Percentiles rank a stretch among this genome's conserved stretches.
Evolutionary conservation across 2,797 vertebrate species (phyloP).

Genomic region (Hirundo rustica): DNA sequence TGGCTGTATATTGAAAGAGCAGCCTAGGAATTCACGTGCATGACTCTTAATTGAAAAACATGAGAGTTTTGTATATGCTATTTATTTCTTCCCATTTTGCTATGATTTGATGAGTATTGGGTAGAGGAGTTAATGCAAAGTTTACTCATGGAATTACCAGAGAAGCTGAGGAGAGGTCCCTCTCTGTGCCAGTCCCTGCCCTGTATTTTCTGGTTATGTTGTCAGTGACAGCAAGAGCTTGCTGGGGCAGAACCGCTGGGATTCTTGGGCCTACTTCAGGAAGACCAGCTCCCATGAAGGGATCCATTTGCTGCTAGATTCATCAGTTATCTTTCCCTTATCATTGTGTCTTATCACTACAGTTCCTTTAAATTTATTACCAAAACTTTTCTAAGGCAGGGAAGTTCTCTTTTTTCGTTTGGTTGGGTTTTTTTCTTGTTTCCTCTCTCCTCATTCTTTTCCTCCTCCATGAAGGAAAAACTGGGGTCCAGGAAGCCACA

Average conservation of each 20-base stretch:
- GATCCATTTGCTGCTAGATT: neutral
- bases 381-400: neutral
- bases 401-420: neutral
- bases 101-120: neutral
- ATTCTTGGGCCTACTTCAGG: neutral
- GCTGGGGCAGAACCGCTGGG: neutral
- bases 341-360: neutral
- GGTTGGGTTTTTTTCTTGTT: fast-evolving
- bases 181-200: neutral
- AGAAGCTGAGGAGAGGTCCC: neutral
- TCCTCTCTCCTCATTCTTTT: neutral
- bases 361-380: neutral
- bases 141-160: neutral
- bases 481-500: neutral
- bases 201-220: neutral
- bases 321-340: neutral
- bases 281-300: neutral
- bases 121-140: neutral
- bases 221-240: neutral
- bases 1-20: neutral
- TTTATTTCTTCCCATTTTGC: neutral
- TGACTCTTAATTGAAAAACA: neutral
- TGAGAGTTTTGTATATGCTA: neutral
- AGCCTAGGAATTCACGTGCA: neutral
- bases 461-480: neutral